Evolutionary conservation across 2,888 invertebrate genomes (phyloP).

Genomic region (Microchrysa polita): DNA sequence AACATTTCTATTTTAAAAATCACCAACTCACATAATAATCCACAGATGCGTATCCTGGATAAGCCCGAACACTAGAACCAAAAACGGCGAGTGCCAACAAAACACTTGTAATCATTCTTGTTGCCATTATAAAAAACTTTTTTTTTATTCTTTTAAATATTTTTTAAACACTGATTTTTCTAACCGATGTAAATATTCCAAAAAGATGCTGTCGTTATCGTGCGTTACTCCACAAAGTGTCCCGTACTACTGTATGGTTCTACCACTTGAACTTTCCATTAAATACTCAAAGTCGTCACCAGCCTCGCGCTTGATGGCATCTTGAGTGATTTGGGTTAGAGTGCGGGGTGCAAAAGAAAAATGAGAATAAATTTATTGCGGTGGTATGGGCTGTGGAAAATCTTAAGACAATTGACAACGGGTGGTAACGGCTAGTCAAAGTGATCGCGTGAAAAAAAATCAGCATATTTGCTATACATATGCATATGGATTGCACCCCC

Average conservation of each 20-base stretch:
- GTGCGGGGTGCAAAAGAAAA: constrained; percentile 18
- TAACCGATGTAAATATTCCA: constrained; percentile 57
- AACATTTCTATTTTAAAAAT: no score
- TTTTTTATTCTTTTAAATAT: no score
- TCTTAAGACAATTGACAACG: constrained; percentile 39
- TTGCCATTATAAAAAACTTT: no score
- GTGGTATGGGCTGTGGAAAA: constrained; percentile 37
- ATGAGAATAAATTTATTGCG: neutral
- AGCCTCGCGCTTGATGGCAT: neutral
- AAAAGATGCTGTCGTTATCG: constrained; percentile 56
- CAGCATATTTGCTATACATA: no score
- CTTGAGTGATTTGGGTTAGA: neutral
- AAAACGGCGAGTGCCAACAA: constrained; percentile 57
- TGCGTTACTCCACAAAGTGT: constrained; percentile 60
- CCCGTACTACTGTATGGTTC: constrained; percentile 64
- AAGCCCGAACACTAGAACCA: constrained; percentile 58
- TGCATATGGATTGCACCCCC: constrained; percentile 26
- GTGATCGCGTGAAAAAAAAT: constrained; percentile 16
- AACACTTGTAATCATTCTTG: constrained; percentile 47
- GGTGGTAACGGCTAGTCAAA: constrained; percentile 12
- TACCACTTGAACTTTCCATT: constrained; percentile 62
- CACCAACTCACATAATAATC: constrained; percentile 71
- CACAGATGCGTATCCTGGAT: constrained; percentile 66
- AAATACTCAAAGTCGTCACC: constrained; percentile 57
- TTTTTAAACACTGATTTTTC: constrained; percentile 45